phyloP scores from a whole-genome alignment of 23 tunicate species.

The Diplosoma virens region DNA sequence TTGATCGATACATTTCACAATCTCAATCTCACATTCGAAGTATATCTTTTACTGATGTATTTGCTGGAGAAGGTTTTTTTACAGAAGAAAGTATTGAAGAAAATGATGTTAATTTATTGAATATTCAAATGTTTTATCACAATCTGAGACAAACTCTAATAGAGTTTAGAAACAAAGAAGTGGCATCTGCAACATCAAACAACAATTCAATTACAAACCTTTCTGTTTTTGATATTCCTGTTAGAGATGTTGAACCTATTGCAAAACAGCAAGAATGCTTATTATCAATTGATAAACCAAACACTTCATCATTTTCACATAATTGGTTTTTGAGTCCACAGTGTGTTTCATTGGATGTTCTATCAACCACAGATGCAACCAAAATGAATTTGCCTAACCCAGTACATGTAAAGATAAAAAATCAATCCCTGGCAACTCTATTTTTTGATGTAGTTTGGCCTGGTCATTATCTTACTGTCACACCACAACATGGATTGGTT shows the following conservation, averaged over 20 bases:
- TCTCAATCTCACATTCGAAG: slow-evolving; percentile 20
- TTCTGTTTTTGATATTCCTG: slow-evolving; percentile 9
- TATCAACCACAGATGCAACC: slow-evolving; percentile 9
- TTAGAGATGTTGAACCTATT: neutral
- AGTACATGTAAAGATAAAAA: slow-evolving; percentile 50
- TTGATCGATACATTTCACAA: slow-evolving; percentile 33
- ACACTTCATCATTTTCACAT: neutral
- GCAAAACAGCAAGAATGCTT: neutral
- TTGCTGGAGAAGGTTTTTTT: slow-evolving; percentile 87
- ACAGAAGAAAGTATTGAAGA: slow-evolving; percentile 47
- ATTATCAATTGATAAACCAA: no score
- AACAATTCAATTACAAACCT: no score
- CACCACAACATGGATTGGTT: slow-evolving; percentile 71
- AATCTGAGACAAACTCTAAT: slow-evolving; percentile 34
- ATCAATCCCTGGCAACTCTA: slow-evolving; percentile 52
- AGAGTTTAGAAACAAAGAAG: slow-evolving; percentile 24
- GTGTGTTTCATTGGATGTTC: slow-evolving; percentile 49
- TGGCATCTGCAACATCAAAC: no score
- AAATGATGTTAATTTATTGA: slow-evolving; percentile 51
- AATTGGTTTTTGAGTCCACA: slow-evolving; percentile 69
- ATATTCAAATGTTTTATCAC: slow-evolving; percentile 65
- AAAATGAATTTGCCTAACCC: slow-evolving; percentile 21
- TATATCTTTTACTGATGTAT: slow-evolving; percentile 62
- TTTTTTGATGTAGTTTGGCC: slow-evolving; percentile 80
- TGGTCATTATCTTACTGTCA: slow-evolving; percentile 77